These are phyloP conservation scores for Prionailurus viverrinus DNA, from an alignment of 2,113 vertebrate species.

Conservation along the genomic window DNA sequence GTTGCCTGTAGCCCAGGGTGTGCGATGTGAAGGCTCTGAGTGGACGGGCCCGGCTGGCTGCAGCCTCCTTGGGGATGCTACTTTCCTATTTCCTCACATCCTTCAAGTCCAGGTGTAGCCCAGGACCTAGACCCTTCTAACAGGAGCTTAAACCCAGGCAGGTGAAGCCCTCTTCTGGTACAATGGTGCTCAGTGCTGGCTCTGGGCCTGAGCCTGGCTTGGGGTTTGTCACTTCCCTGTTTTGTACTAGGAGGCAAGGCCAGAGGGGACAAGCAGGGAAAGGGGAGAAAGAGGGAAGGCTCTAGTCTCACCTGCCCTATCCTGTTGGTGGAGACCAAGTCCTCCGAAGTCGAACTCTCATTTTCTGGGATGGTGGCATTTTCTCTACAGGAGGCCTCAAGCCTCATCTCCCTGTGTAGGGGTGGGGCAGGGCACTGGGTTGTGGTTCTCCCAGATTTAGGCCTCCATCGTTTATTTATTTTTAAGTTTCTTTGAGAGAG, in stretches of 20 bases:
- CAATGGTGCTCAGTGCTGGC: neutral
- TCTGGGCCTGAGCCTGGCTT: neutral
- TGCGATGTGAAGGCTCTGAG: neutral
- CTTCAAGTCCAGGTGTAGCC: neutral
- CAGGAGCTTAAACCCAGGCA: neutral
- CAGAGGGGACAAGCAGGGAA: neutral
- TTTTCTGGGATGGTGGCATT: neutral
- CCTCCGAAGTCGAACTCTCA: neutral
- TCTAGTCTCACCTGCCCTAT: neutral
- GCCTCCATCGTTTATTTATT: neutral
- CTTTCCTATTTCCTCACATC: neutral
- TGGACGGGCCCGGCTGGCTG: neutral
- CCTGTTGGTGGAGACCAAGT: neutral
- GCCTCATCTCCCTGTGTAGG: neutral
- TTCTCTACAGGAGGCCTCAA: neutral
- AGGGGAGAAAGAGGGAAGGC: neutral
- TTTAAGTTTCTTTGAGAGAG: no score
- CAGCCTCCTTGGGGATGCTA: neutral
- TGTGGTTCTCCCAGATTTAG: neutral
- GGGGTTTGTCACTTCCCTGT: neutral
- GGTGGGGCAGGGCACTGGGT: neutral
- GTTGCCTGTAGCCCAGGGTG: neutral
- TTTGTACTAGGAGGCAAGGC: neutral
- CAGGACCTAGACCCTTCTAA: neutral
- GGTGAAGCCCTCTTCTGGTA: neutral